A percentile compares a stretch with the other conserved stretches of the same genome.
Evolutionary conservation across 2,888 invertebrate species (phyloP).

Genomic region (Hyposoter dolosus): DNA sequence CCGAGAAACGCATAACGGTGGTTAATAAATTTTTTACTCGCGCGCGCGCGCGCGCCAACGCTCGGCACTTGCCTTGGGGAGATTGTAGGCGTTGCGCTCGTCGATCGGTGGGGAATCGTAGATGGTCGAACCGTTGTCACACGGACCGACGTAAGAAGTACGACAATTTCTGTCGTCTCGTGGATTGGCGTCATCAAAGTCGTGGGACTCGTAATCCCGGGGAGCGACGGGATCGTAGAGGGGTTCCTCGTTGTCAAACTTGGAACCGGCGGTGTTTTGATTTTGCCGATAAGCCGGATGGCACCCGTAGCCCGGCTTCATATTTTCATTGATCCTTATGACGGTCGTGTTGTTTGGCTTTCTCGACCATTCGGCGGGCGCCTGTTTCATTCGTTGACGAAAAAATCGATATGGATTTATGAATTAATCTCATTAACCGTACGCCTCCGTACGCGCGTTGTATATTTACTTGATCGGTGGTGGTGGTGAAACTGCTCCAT

Average conservation of each 20-base stretch:
- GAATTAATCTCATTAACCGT: too few relatives aligned
- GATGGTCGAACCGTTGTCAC: conserved; percentile 71
- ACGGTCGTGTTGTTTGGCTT: conserved; percentile 83
- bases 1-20: too few relatives aligned
- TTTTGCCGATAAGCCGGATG: conserved; percentile 70
- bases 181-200: conserved; percentile 83
- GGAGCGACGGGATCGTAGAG: conserved; percentile 83
- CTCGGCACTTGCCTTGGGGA: conserved; percentile 78
- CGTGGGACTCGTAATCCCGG: conserved; percentile 82
- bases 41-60: too few relatives aligned
- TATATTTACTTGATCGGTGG: conserved; percentile 81
- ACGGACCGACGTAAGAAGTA: conserved; percentile 76
- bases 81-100: conserved; percentile 74
- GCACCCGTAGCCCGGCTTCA: conserved; percentile 70
- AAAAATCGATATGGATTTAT: too few relatives aligned
- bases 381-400: conserved; percentile 67
- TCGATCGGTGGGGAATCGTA: conserved; percentile 73
- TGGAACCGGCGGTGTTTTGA: conserved; percentile 61
- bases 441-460: too few relatives aligned
- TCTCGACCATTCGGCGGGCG: conserved; percentile 81
- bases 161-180: conserved; percentile 81
- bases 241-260: conserved; percentile 79
- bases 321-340: conserved; percentile 82
- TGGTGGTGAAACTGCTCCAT: conserved; percentile 80
- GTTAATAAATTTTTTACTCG: too few relatives aligned